Evolutionary conservation across 2,113 vertebrate species (phyloP).

Genomic region (Cervus canadensis): DNA sequence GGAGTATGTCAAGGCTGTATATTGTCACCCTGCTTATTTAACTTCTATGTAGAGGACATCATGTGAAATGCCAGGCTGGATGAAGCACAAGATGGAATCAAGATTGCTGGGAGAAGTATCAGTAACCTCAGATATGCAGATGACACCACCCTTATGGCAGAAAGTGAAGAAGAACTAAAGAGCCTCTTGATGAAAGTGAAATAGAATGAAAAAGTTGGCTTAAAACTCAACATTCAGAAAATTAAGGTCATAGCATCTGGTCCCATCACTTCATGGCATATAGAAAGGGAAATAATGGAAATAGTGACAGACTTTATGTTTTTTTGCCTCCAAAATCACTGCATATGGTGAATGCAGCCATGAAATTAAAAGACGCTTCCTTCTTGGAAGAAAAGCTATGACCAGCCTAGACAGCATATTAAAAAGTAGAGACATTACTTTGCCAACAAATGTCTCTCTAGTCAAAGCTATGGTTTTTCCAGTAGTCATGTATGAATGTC

Average conservation of each 20-base stretch:
- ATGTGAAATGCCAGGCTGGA: too few species aligned
- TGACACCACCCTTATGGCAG: too few species aligned
- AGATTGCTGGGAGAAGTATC: too few species aligned
- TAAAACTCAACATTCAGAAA: too few species aligned
- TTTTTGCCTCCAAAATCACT: background rate
- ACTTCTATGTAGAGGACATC: too few species aligned
- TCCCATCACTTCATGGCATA: background rate
- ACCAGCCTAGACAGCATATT: background rate
- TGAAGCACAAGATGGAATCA: too few species aligned
- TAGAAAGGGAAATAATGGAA: background rate
- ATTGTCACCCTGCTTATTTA: too few species aligned
- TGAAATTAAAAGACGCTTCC: background rate
- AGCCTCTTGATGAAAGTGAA: too few species aligned
- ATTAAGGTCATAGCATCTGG: background rate
- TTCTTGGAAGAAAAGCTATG: background rate
- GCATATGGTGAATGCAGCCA: background rate
- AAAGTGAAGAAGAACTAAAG: too few species aligned
- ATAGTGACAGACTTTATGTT: background rate
- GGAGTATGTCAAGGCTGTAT: too few species aligned
- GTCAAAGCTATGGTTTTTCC: background rate
- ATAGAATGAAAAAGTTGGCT: too few species aligned
- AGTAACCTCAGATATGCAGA: too few species aligned
- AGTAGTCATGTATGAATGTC: background rate
- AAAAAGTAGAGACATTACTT: background rate
- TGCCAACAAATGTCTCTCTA: background rate